Base-by-base conservation (phyloP, 92 coral and sea anemone species). In the Phenganax stokvisi region DNA sequence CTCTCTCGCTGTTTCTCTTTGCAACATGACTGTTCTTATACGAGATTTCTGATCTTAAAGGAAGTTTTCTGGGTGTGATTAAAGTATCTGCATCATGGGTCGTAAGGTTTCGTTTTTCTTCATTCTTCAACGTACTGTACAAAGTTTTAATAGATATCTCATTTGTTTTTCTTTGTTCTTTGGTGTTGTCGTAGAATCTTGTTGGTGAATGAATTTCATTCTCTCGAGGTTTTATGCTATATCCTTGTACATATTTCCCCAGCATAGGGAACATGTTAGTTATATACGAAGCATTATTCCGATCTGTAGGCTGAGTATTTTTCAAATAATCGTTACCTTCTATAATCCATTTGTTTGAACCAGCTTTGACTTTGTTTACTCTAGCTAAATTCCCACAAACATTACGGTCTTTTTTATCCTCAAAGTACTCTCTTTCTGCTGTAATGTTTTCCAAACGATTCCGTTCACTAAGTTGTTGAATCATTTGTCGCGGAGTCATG, bases 61-160 rank as follows among this genome's bases (percentile, higher is more conserved):
- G 16, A 30, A 51, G 13, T 28, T 27, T 68, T 30, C 6, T 12
- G 6, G 54, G 54, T 37, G 31, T 68, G 16, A 56, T 20, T 12
- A 76, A 9, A 12, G 29, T 65, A n/a, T 55, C 80, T 17, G 27
- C 29, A 11, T 27, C 57, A 27, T 76, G 81, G 8, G n/a, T 30
- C 56, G 9, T 29, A 13, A 59, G 53, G 12, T 55, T 76, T 9
- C 17, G 8, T 2, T 31, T 76, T 12, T 11, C 54, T 15, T 76
- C 81, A 31, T 76, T 76, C 57, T 76, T 76, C 13, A 76, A 76
- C 44, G 80, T 75, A 55, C 51, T 75, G 80, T 75, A 75, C 17
- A 76, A 64, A 9, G 81, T 76, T 8, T 30, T 76, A 12, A 76
- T 57, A 7, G 81, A 76, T 2, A 59, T 69, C 10, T 59, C 56